Percentiles rank a stretch among this genome's conserved stretches.
Conservation (phyloP, 2,113 vertebrate genomes). For the Pogona vitticeps region DNA sequence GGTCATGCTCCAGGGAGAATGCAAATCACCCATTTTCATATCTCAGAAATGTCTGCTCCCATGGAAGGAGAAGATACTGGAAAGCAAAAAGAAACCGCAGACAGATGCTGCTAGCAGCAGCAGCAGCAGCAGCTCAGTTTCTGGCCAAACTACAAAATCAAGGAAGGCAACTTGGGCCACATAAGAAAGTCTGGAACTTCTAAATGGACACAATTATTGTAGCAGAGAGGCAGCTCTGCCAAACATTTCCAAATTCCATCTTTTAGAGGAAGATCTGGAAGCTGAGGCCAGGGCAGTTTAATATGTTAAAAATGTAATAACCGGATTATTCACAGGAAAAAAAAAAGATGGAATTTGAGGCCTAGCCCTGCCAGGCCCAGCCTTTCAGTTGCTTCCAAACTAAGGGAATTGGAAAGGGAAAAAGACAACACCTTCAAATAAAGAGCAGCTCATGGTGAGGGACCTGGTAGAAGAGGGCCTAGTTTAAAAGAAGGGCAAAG, state of each 20-base stretch:
- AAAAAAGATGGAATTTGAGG: constrained; percentile 62
- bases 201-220: constrained; percentile 31
- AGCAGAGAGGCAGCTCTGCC: constrained; percentile 37
- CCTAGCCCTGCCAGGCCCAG: constrained; percentile 61
- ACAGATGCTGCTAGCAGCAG: constrained; percentile 5
- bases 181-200: constrained; percentile 6
- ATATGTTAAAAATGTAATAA: constrained; percentile 67
- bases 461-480: constrained; percentile 31
- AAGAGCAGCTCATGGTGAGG: constrained; percentile 47
- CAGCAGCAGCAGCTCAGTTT: background rate
- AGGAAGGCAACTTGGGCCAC: background rate
- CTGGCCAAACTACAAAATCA: constrained; percentile 4
- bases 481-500: background rate
- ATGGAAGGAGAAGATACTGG: constrained; percentile 5
- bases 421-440: constrained; percentile 69
- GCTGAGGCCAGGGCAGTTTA: constrained; percentile 54
- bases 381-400: constrained; percentile 70
- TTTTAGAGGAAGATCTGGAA: constrained; percentile 54
- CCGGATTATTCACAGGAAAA: constrained; percentile 64
- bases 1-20: background rate
- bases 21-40: background rate
- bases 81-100: constrained; percentile 23
- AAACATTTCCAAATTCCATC: constrained; percentile 62
- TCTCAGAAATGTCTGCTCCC: background rate
- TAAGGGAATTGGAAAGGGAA: constrained; percentile 63